Evolutionary conservation across 2,113 vertebrate species (phyloP).

Genomic region (Tachycineta bicolor): DNA sequence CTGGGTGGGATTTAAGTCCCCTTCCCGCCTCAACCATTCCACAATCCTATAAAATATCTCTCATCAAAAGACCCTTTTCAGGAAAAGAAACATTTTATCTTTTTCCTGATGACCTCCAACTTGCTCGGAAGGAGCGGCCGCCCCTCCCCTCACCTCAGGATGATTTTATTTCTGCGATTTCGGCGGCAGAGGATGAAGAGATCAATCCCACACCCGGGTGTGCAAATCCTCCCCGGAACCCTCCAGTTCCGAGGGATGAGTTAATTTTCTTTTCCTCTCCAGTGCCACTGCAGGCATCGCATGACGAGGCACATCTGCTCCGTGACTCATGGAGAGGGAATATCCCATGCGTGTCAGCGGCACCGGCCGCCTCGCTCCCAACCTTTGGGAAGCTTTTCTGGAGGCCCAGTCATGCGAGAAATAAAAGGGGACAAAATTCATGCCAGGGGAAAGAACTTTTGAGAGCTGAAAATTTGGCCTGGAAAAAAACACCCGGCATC

Average conservation of each 20-base stretch:
- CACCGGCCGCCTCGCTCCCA: constrained; percentile 15
- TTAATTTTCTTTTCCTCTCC: neutral
- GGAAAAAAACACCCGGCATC: neutral
- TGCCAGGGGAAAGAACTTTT: constrained; percentile 5
- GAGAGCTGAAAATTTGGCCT: neutral
- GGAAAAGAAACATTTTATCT: neutral
- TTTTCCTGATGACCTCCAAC: neutral
- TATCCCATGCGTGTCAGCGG: constrained; percentile 32
- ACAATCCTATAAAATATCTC: neutral
- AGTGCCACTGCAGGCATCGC: neutral
- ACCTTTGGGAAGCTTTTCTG: neutral
- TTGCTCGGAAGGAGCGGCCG: neutral
- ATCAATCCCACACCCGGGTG: neutral
- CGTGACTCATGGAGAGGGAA: constrained; percentile 35
- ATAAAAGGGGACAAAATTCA: neutral
- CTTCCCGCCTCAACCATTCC: neutral
- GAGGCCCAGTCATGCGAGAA: constrained; percentile 40
- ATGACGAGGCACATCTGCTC: constrained; percentile 61
- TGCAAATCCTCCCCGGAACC: neutral
- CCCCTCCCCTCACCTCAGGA: accelerated
- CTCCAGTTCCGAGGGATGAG: neutral
- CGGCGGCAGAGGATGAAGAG: neutral
- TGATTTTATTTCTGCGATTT: neutral
- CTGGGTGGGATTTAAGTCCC: neutral
- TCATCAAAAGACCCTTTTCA: neutral